Evolutionary conservation across 2,888 invertebrate species (phyloP), one percentile per base, ranked within the genome.

Genomic region (Xylota segnis): DNA sequence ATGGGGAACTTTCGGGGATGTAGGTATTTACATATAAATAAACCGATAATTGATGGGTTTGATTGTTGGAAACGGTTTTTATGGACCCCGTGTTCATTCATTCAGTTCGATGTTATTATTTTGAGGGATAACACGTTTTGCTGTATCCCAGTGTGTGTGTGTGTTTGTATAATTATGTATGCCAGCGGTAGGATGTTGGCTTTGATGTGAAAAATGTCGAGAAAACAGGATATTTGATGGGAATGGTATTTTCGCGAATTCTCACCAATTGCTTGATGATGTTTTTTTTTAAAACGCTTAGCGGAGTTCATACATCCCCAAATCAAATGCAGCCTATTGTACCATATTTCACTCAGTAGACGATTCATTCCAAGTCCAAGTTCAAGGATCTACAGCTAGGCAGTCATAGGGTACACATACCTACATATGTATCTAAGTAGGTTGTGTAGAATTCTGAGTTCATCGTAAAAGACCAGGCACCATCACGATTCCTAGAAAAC

Each of bases 41-140:
- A 86, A 86, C 82, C 82, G 76, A 86, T 86, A 86, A 86, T 86
- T 86, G 86, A 86, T 82, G 82, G 86, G 76, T 77, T 77, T 82
- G 82, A 82, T 77, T 82, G 56, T 63, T 76, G 47, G 50, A 23
- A 23, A 86, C 72, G 72, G 77, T 82, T 77, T 86, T 82, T 82
- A 54, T 76, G 77, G 61, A 61, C 61, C 72, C 61, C 72, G 71
- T 50, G 56, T 76, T 76, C 63, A 52, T 84, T 71, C 59, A 65
- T 66, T 81, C 59, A 34, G 18, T 56, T 45, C 10, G 65, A 70
- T 47, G 18, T 76, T 68, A 37, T 58, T 59, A 23, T 50, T 58
- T 68, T 23, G 50, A 27, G 16, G 47, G 50, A 54, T 40, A 68
- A 40, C 66, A 68, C 34, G 66, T 23, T 27, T 10, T 54, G 34